Percentiles rank a stretch among this genome's conserved stretches.
Conservation (phyloP, 92 coral and sea anemone genomes). For the Porites rus region DNA sequence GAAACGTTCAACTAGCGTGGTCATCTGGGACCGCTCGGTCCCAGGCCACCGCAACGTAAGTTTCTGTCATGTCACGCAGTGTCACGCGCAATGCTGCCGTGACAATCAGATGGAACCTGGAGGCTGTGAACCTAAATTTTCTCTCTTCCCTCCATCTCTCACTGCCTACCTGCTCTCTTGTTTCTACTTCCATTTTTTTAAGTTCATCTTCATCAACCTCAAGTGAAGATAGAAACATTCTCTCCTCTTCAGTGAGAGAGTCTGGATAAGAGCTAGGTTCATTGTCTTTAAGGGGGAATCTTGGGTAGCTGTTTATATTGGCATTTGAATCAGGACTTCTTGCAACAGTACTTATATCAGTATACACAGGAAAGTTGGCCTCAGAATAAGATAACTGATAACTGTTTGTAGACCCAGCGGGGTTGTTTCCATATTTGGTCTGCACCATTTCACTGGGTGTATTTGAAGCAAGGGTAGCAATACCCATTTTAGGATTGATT, state of each 20-base stretch:
- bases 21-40: too few species aligned
- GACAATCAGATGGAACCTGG: slow-evolving; percentile 36
- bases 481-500: slow-evolving; percentile 53
- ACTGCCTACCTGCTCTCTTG: slow-evolving; percentile 25
- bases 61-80: too few species aligned
- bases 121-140: slow-evolving; percentile 41
- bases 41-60: too few species aligned
- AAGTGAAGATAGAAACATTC: slow-evolving; percentile 15
- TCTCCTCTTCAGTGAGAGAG: not conserved
- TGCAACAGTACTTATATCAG: not conserved
- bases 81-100: too few species aligned
- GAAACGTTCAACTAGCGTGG: too few species aligned
- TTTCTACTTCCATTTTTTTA: not conserved
- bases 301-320: slow-evolving; percentile 15
- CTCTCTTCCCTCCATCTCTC: slow-evolving; percentile 43
- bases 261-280: slow-evolving; percentile 4
- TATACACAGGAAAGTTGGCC: slow-evolving; percentile 20
- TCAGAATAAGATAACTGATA: slow-evolving; percentile 42
- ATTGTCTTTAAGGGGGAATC: not conserved
- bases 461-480: slow-evolving; percentile 31
- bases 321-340: not conserved
- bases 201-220: slow-evolving; percentile 3
- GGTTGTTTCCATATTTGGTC: slow-evolving; percentile 29
- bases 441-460: slow-evolving; percentile 25
- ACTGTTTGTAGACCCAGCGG: slow-evolving; percentile 54